Evolutionary conservation across 2,888 invertebrate genomes (phyloP), one percentile per base, ranked within the genome.

Genomic region (Drosophila siamana): DNA sequence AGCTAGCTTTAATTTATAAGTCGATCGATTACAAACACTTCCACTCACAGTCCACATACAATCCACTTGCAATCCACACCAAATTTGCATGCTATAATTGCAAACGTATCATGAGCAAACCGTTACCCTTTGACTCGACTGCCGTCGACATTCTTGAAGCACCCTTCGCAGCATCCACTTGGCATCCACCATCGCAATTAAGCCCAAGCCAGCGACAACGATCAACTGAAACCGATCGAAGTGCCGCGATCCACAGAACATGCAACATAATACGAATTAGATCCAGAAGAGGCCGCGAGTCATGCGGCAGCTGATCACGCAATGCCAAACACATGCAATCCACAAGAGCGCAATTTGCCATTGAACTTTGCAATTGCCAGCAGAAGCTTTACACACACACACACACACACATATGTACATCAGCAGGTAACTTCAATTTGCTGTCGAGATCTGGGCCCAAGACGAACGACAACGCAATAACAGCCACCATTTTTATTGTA

Each of bases 401-500:
- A 36, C 40, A 52, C 19, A 28, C 30, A 30, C 11, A 33, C n/a
- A 33, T 11, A 38, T 4, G 3, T 16, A 44, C 55, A 55, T 63
- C 63, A 68, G 69, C 63, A 68, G 69, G 64, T 52, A 74, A 56
- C 52, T 69, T 9, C 43, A 74, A 74, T 71, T 75, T 72, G 56
- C 67, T 64, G 8, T 46, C 4, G 6, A 54, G 64, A 69, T 69
- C 65, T 69, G 67, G 40, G 68, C 75, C 67, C 62, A 63, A 61
- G 71, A 36, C 63, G 61, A 75, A 71, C 76, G 76, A 72, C 79
- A 74, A 67, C 67, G 76, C 61, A 65, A 70, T 57, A 78, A 67
- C 65, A 71, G 74, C 71, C 78, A 84, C 81, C 81, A 81, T 81
- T 81, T 84, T 83, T 76, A 13, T 22, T 36, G 3, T 26, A 26